These are phyloP conservation scores for Sorex maritimensis DNA, from an alignment of 2,797 vertebrate genomes.

Conservation along the genomic window DNA sequence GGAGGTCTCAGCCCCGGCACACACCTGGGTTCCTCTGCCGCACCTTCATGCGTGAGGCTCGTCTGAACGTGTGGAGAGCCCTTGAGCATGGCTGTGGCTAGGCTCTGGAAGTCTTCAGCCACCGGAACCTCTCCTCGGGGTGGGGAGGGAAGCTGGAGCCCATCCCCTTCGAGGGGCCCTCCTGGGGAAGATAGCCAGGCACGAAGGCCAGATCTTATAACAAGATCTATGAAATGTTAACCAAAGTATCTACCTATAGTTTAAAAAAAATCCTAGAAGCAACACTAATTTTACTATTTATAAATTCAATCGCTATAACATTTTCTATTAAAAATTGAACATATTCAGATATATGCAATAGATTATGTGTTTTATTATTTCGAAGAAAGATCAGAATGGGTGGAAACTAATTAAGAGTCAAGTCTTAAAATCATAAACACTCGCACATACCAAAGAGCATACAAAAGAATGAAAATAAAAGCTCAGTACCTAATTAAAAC, in stretches of 20 bases:
- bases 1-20: no score
- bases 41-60: no score
- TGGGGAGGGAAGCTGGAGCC: no score
- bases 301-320: conserved; percentile 45
- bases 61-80: no score
- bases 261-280: not conserved
- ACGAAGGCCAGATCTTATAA: no score
- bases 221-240: conserved; percentile 48
- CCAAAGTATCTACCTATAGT: not conserved
- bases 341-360: conserved; percentile 58
- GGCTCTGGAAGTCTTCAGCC: no score
- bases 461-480: conserved; percentile 77
- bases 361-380: conserved; percentile 80
- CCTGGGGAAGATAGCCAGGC: no score
- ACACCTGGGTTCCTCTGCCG: no score
- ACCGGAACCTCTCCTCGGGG: no score
- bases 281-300: conserved; percentile 61
- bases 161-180: no score
- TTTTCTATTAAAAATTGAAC: conserved; percentile 39
- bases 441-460: conserved; percentile 20
- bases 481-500: conserved; percentile 80
- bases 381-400: conserved; percentile 78
- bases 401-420: conserved; percentile 83
- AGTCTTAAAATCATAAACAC: conserved; percentile 71
- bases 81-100: no score